A percentile compares a stretch with the other conserved stretches of the same genome.
phyloP scores from a whole-genome alignment of 1,140 invertebrate genomes.

The Drosophila malerkotliana region DNA sequence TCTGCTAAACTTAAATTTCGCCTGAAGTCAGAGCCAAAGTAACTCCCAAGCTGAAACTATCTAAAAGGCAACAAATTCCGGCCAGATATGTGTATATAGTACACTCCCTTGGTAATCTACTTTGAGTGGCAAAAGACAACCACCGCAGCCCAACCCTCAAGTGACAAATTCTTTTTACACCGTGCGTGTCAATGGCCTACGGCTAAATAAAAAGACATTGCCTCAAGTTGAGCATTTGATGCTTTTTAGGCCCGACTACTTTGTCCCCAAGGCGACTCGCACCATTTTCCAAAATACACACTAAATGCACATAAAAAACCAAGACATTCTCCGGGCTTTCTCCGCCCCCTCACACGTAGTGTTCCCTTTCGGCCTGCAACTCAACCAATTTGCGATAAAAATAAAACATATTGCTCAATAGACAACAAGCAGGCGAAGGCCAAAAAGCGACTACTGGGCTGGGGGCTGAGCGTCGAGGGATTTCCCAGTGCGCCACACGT shows the following conservation, averaged over 20 bases:
- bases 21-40: slow-evolving; percentile 8
- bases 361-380: slow-evolving; percentile 43
- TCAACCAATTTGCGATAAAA: slow-evolving; percentile 81
- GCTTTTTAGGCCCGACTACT: slow-evolving; percentile 59
- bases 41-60: slow-evolving; percentile 11
- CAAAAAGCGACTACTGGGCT: not conserved
- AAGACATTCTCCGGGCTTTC: slow-evolving; percentile 21
- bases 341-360: not conserved
- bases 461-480: slow-evolving; percentile 9
- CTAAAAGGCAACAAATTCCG: slow-evolving; percentile 27
- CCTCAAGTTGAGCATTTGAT: slow-evolving; percentile 56
- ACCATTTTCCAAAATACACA: slow-evolving; percentile 22
- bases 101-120: slow-evolving; percentile 41
- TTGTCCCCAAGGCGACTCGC: slow-evolving; percentile 22
- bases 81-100: slow-evolving; percentile 11
- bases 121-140: slow-evolving; percentile 34
- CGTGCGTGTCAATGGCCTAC: slow-evolving; percentile 60
- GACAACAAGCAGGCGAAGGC: slow-evolving; percentile 50
- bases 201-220: slow-evolving; percentile 54
- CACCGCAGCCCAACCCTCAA: slow-evolving; percentile 13
- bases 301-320: slow-evolving; percentile 55
- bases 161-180: slow-evolving; percentile 41
- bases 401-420: slow-evolving; percentile 79
- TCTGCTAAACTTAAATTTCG: not conserved
- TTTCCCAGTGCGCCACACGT: slow-evolving; percentile 43